Conservation (phyloP, 2,888 invertebrate species). For the Globia sparganii region DNA sequence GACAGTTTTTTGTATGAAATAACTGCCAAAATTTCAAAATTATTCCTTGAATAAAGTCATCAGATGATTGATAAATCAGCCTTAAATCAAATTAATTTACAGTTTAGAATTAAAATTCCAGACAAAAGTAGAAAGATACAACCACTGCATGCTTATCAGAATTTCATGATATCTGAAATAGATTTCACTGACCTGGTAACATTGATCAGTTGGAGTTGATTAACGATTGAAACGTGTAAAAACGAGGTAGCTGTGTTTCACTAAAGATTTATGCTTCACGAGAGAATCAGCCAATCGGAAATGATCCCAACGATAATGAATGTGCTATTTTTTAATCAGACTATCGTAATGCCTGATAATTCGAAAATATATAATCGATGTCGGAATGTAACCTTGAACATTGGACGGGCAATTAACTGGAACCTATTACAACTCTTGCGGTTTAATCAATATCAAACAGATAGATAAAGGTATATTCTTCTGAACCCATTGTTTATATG, state of each 20-base stretch:
- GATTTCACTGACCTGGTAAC: constrained; percentile 40
- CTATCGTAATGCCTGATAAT: constrained; percentile 42
- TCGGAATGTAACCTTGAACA: constrained; percentile 36
- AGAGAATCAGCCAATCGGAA: constrained; percentile 30
- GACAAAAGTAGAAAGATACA: constrained; percentile 22
- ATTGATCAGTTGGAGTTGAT: constrained; percentile 45
- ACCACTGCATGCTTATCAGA: constrained; percentile 39
- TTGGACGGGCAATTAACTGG: constrained; percentile 11
- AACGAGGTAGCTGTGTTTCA: constrained; percentile 23
- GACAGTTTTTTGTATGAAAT: too few species aligned
- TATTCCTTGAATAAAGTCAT: too few species aligned
- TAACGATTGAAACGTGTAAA: constrained; percentile 34
- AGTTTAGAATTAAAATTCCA: constrained; percentile 6
- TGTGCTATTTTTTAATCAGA: constrained; percentile 40
- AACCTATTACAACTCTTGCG: constrained; percentile 3
- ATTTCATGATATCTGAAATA: constrained; percentile 41
- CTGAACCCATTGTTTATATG: constrained; percentile 30
- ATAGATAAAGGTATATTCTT: constrained; percentile 40
- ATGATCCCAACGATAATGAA: constrained; percentile 21
- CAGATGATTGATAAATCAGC: too few species aligned
- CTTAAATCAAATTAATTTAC: not conserved
- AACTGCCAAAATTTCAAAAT: too few species aligned
- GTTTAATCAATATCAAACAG: constrained; percentile 31
- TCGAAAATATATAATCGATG: constrained; percentile 46
- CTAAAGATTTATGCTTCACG: constrained; percentile 2